Evolutionary conservation across 2,797 vertebrate genomes (phyloP).

Genomic region (Chrysolophus pictus): DNA sequence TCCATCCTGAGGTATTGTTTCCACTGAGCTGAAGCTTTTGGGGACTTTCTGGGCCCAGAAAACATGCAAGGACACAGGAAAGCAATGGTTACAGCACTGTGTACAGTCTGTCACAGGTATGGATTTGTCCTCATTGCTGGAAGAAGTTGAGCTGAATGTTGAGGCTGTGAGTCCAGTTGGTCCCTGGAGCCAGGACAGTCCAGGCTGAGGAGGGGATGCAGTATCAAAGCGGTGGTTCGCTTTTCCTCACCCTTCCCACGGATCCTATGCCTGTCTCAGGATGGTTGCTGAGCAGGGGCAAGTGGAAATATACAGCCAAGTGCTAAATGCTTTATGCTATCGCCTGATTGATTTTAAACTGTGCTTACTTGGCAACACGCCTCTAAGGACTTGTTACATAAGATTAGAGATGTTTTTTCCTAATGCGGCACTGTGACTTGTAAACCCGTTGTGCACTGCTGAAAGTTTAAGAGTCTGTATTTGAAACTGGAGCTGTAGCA

Average conservation of each 20-base stretch:
- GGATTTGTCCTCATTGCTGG: background rate
- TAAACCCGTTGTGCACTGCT: fast-evolving
- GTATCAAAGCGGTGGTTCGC: background rate
- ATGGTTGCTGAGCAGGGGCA: background rate
- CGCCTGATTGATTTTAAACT: conserved; percentile 27
- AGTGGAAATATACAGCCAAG: background rate
- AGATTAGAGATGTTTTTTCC: background rate
- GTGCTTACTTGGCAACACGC: background rate
- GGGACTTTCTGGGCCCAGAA: background rate
- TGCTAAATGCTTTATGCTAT: background rate
- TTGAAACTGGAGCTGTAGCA: background rate
- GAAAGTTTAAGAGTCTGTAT: background rate
- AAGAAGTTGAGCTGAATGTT: background rate
- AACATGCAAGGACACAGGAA: background rate
- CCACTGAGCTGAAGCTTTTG: background rate
- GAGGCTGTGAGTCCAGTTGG: background rate
- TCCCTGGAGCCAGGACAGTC: fast-evolving
- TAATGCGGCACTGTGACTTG: background rate
- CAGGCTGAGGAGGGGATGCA: background rate
- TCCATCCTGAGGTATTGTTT: background rate
- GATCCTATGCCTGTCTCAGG: background rate
- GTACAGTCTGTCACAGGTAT: fast-evolving
- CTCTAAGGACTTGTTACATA: background rate
- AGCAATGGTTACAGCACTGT: background rate
- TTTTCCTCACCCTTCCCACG: background rate